Conservation (phyloP, 2,888 invertebrate species). For the Drosophila formosana region DNA sequence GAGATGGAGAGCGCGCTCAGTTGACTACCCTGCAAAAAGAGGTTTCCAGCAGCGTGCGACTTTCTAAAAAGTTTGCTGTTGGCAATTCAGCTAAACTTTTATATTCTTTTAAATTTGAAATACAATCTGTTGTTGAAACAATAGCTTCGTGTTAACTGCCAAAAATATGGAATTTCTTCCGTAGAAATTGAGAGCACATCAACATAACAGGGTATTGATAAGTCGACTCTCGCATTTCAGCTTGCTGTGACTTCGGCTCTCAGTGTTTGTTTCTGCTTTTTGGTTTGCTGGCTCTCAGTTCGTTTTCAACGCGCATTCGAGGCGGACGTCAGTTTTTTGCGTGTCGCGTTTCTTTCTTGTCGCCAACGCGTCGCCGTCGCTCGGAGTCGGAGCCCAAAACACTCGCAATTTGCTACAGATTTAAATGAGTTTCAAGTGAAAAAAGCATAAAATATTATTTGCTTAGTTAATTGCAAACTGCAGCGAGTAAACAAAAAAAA, state of each 20-base stretch:
- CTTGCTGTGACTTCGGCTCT: conserved; percentile 37
- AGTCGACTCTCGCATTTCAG: conserved; percentile 5
- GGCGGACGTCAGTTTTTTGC: conserved; percentile 54
- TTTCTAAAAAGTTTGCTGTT: not conserved
- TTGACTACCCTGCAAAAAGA: not conserved
- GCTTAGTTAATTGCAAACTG: conserved; percentile 45
- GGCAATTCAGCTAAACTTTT: not conserved
- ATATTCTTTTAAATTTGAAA: not conserved
- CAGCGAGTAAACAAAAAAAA: conserved; percentile 23
- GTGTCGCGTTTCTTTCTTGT: conserved; percentile 32
- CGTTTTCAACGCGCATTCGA: conserved; percentile 55
- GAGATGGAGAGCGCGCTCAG: conserved; percentile 2
- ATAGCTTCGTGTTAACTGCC: not conserved
- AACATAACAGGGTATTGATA: not conserved
- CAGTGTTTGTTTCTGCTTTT: conserved; percentile 18
- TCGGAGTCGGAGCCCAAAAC: conserved; percentile 61
- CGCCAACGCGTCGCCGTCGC: conserved; percentile 63
- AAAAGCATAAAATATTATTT: conserved; percentile 31
- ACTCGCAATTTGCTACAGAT: conserved; percentile 40
- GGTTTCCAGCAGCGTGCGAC: not conserved
- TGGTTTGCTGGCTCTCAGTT: conserved; percentile 51
- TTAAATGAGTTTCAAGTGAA: conserved; percentile 42
- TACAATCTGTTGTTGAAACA: no score
- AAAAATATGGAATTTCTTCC: not conserved
- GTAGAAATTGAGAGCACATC: not conserved